Evolutionary conservation across 2,797 vertebrate species (phyloP).

Genomic region (Arctocebus calabarensis): DNA sequence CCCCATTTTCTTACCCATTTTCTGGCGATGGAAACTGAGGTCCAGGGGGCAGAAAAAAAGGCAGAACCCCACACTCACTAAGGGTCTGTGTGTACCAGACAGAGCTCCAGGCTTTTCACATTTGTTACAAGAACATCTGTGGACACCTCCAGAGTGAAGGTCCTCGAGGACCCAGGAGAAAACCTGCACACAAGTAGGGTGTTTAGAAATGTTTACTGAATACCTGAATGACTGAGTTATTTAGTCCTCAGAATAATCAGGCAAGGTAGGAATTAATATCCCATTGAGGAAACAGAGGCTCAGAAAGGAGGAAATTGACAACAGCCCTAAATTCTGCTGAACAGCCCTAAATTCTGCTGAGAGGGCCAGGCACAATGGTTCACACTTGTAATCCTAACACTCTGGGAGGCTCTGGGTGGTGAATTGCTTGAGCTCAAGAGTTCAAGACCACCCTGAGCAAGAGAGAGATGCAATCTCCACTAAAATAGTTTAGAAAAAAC

Average conservation of each 20-base stretch:
- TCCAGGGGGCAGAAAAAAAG: not conserved
- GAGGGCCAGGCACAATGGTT: no score
- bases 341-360: not conserved
- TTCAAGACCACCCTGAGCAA: no score
- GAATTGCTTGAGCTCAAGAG: no score
- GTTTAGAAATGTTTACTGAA: not conserved
- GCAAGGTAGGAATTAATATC: not conserved
- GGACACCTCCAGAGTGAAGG: not conserved
- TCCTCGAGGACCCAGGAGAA: not conserved
- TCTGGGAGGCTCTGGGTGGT: no score
- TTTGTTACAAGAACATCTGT: not conserved
- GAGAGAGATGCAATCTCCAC: no score
- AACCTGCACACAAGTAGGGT: not conserved
- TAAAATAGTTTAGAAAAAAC: no score
- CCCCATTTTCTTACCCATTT: not conserved
- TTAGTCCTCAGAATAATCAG: not conserved
- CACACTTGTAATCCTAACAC: no score
- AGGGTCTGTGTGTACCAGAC: not conserved
- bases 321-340: no score
- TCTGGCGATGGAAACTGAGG: not conserved
- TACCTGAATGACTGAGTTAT: not conserved
- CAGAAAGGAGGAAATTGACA: not conserved
- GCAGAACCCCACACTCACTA: not conserved
- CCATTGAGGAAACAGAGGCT: not conserved
- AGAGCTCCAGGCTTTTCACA: not conserved